Percentiles rank a stretch among this genome's conserved stretches.
Conservation (phyloP, 2,113 vertebrate genomes). For the Ammodytes marinus region DNA sequence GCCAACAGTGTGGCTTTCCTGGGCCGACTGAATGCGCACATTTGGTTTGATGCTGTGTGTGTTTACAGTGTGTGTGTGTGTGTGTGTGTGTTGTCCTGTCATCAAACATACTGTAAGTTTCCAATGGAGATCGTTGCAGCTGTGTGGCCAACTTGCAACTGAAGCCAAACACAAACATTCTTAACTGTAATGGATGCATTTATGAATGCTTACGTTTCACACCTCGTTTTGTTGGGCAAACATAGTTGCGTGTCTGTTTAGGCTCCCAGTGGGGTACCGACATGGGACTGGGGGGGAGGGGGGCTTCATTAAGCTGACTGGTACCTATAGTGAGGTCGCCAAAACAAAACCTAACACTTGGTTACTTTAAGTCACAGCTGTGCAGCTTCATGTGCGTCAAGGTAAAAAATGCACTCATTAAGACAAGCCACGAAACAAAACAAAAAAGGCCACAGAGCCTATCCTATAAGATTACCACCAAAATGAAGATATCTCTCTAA, state of each 20-base stretch:
- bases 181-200: constrained; percentile 32
- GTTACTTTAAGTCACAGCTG: constrained; percentile 41
- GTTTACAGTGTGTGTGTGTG: neutral
- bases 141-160: constrained; percentile 24
- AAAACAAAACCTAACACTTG: constrained; percentile 18
- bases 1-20: neutral
- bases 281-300: neutral
- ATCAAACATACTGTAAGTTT: constrained; percentile 10
- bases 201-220: constrained; percentile 2
- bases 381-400: neutral
- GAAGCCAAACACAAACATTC: constrained; percentile 25
- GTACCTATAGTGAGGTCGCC: constrained; percentile 16
- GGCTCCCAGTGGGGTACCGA: neutral
- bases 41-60: neutral
- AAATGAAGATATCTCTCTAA: neutral
- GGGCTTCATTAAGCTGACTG: neutral
- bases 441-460: neutral
- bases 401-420: neutral
- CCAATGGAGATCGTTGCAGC: constrained; percentile 15
- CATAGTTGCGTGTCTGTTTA: neutral
- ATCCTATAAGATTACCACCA: too few relatives aligned
- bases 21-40: neutral
- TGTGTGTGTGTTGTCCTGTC: constrained; percentile 19
- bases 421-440: neutral
- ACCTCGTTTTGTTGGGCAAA: neutral